Conservation (phyloP, 2,797 vertebrate genomes). For the Enteromius thamalakanensis region DNA sequence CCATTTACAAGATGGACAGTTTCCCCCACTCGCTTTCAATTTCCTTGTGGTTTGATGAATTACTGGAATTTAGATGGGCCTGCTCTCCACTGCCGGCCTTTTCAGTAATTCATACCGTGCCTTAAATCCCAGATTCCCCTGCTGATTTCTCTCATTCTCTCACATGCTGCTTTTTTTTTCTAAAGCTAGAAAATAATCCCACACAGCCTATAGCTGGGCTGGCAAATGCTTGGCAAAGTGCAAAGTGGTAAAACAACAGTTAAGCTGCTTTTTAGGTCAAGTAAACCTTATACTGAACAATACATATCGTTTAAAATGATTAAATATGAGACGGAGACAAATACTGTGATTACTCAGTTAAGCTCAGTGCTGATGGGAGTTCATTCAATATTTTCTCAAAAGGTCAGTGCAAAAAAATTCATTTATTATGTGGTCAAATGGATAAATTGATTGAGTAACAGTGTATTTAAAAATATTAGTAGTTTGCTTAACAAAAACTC, state of each 20-base stretch:
- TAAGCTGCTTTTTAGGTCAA: not conserved
- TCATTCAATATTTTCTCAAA: too few relatives aligned
- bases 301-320: not conserved
- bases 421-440: not conserved
- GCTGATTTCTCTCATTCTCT: slow-evolving; percentile 1
- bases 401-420: not conserved
- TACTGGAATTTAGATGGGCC: slow-evolving; percentile 8
- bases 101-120: slow-evolving; percentile 13
- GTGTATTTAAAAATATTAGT: not conserved
- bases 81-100: not conserved
- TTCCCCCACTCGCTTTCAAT: slow-evolving; percentile 8
- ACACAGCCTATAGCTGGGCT: not conserved
- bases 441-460: not conserved
- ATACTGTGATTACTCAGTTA: not conserved
- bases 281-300: not conserved
- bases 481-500: not conserved
- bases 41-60: slow-evolving; percentile 13
- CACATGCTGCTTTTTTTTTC: not conserved
- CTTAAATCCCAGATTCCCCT: not conserved
- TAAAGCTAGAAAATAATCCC: not conserved
- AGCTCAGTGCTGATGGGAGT: not conserved
- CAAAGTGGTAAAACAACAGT: not conserved
- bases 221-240: not conserved
- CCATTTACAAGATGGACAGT: slow-evolving; percentile 12
- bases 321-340: not conserved